Evolutionary conservation across 2,113 vertebrate species (phyloP).

Genomic region (Oreotrochilus melanogaster): DNA sequence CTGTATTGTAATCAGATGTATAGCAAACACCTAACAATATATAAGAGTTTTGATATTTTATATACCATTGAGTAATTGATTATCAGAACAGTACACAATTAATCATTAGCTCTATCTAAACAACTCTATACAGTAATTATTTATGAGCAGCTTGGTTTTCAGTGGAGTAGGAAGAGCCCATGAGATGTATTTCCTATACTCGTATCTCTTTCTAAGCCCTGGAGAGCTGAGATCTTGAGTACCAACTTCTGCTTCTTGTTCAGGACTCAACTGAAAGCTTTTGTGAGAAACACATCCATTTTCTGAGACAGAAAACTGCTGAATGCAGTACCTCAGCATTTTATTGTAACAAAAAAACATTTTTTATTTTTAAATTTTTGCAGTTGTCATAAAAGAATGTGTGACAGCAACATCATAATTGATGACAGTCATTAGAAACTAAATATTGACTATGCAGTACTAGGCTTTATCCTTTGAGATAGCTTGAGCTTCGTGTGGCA

Average conservation of each 20-base stretch:
- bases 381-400: not conserved
- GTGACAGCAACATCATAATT: not conserved
- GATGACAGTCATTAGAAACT: not conserved
- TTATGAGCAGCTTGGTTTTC: not conserved
- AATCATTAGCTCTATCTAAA: not conserved
- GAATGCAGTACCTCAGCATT: not conserved
- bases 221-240: not conserved
- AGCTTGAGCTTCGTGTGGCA: not conserved
- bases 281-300: not conserved
- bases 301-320: not conserved
- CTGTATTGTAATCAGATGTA: not conserved
- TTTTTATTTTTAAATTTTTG: not conserved
- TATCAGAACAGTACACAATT: not conserved
- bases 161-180: not conserved
- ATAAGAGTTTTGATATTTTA: not conserved
- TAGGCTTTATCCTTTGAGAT: not conserved
- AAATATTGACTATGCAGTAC: not conserved
- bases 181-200: not conserved
- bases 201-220: not conserved
- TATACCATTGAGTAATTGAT: not conserved
- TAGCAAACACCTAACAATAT: not conserved
- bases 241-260: not conserved
- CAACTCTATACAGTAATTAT: not conserved
- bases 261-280: not conserved
- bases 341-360: not conserved